Evolutionary conservation across 2,113 vertebrate species (phyloP).

Genomic region (Caloenas nicobarica): DNA sequence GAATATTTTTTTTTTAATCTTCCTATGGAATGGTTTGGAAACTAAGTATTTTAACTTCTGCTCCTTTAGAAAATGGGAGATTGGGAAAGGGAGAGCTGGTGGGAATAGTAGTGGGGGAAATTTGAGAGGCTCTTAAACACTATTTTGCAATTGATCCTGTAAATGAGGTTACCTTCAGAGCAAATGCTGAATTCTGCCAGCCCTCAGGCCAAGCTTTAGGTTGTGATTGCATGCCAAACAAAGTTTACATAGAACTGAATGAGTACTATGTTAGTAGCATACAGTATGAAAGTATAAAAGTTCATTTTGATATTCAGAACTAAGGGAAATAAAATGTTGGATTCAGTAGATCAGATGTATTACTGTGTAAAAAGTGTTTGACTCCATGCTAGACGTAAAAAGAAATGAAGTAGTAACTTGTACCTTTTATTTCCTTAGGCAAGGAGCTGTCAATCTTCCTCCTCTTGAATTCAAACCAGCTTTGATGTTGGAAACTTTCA

Average conservation of each 20-base stretch:
- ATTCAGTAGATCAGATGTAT: background rate
- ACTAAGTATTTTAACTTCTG: background rate
- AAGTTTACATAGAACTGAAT: background rate
- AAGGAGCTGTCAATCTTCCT: conserved; percentile 89
- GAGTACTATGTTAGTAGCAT: background rate
- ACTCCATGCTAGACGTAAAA: background rate
- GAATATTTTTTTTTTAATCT: background rate
- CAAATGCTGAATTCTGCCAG: background rate
- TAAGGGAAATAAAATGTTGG: background rate
- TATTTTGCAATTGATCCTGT: background rate
- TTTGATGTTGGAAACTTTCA: conserved; percentile 96
- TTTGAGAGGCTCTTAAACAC: background rate
- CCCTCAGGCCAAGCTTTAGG: background rate
- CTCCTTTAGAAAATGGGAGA: background rate
- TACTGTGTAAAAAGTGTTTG: background rate
- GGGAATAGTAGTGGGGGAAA: background rate
- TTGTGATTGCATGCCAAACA: background rate
- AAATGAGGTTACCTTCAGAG: background rate
- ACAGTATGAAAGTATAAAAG: background rate
- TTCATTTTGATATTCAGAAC: background rate
- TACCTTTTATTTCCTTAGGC: conserved; percentile 72
- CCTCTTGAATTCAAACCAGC: conserved; percentile 96
- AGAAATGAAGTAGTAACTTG: background rate
- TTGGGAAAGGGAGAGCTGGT: background rate
- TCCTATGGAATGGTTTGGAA: background rate